Percentiles rank a stretch among this genome's conserved stretches.
These are phyloP conservation scores for Setophaga kirtlandii DNA, from an alignment of 2,113 vertebrate species.

Conservation along the genomic window DNA sequence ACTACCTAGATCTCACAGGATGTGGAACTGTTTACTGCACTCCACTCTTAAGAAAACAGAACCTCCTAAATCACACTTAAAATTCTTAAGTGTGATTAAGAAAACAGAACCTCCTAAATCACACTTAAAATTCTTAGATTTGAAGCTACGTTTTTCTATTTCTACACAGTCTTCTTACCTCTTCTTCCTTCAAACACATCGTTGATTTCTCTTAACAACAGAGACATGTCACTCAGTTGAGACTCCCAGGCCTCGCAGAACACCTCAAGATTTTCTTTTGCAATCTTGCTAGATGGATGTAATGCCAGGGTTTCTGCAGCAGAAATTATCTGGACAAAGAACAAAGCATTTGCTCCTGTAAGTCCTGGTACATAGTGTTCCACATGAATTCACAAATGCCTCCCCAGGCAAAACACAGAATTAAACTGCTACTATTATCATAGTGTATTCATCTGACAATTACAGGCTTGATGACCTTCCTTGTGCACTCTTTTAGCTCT, in stretches of 20 bases:
- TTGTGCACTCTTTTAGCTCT: background rate
- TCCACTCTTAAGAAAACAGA: background rate
- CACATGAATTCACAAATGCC: background rate
- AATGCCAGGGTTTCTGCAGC: constrained; percentile 94
- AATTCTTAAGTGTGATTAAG: background rate
- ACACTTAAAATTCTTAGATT: background rate
- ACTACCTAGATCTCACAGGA: background rate
- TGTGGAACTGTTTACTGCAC: background rate
- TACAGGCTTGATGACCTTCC: background rate
- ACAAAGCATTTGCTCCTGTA: background rate
- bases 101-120: background rate
- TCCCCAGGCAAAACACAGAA: background rate
- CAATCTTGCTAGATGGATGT: constrained; percentile 97
- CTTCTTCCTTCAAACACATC: constrained; percentile 93
- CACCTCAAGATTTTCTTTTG: constrained; percentile 97
- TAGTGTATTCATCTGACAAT: background rate
- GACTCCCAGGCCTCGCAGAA: constrained; percentile 99
- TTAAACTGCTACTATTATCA: background rate
- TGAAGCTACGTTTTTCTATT: background rate
- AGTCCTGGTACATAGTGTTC: background rate
- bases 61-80: background rate
- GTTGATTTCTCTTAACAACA: constrained; percentile 90
- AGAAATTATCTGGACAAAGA: constrained; percentile 88
- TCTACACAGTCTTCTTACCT: constrained; percentile 79
- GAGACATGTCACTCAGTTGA: constrained; percentile 92